phyloP scores from a whole-genome alignment of 2,888 invertebrate genomes.

The Agrochola lychnidis region DNA sequence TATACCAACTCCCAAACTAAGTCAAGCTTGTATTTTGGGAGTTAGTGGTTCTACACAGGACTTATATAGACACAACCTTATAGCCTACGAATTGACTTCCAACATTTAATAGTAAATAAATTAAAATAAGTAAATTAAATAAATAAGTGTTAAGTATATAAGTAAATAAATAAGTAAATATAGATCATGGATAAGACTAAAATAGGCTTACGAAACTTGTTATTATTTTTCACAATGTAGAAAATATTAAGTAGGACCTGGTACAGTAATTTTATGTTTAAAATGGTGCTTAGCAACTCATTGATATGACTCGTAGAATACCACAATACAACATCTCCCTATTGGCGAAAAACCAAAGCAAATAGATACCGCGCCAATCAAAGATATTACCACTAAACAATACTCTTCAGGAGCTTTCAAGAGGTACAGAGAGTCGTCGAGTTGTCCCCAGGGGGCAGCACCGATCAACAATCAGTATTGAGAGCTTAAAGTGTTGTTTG shows the following conservation, averaged over 20 bases:
- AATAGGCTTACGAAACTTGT: neutral
- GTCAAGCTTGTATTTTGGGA: no score
- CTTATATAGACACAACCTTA: no score
- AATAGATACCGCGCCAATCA: constrained; percentile 42
- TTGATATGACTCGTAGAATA: neutral
- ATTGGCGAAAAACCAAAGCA: constrained; percentile 5
- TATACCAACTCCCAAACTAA: no score
- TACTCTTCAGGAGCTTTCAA: constrained; percentile 12
- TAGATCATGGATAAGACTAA: no score
- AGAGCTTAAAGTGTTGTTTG: constrained; percentile 19
- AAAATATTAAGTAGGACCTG: neutral
- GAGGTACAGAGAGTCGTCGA: neutral
- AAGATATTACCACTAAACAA: constrained; percentile 50
- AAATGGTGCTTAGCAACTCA: neutral
- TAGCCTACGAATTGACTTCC: no score
- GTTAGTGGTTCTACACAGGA: no score
- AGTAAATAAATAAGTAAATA: no score
- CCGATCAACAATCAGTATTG: constrained; percentile 44
- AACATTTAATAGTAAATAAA: no score
- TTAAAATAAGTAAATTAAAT: no score
- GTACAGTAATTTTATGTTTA: neutral
- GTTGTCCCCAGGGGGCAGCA: constrained; percentile 33
- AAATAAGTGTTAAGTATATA: no score
- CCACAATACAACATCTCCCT: constrained; percentile 12
- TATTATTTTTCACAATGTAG: neutral